Evolutionary conservation across 2,797 vertebrate species (phyloP).

Genomic region (Neomorphus geoffroyi): DNA sequence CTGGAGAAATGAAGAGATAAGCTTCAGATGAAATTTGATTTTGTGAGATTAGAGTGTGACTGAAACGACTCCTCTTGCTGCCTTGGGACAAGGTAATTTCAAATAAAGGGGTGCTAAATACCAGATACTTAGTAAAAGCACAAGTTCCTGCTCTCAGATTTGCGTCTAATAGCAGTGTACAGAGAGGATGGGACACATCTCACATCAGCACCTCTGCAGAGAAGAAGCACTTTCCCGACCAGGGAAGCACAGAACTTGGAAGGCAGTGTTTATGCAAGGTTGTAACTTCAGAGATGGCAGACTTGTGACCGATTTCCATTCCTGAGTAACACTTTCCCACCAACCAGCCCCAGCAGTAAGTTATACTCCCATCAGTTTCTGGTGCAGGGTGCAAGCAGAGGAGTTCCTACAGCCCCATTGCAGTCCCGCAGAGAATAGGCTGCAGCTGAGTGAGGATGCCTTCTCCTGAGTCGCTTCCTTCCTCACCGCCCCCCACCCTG

Average conservation of each 20-base stretch:
- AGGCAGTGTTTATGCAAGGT: not conserved
- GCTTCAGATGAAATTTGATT: not conserved
- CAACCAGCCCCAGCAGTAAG: not conserved
- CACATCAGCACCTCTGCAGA: not conserved
- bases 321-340: not conserved
- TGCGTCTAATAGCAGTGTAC: not conserved
- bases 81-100: not conserved
- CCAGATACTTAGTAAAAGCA: not conserved
- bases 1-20: not conserved
- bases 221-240: not conserved
- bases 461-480: not conserved
- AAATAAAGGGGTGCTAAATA: not conserved
- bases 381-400: not conserved
- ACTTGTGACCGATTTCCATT: not conserved
- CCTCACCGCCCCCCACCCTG: rapidly evolving
- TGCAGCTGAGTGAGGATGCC: not conserved
- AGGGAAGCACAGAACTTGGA: not conserved
- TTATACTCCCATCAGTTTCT: not conserved
- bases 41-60: not conserved
- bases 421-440: not conserved
- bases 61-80: not conserved
- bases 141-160: not conserved
- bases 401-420: not conserved
- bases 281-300: not conserved
- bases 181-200: not conserved